Evolutionary conservation across 2,113 vertebrate species (phyloP).

Genomic region (Falcunculus frontatus): DNA sequence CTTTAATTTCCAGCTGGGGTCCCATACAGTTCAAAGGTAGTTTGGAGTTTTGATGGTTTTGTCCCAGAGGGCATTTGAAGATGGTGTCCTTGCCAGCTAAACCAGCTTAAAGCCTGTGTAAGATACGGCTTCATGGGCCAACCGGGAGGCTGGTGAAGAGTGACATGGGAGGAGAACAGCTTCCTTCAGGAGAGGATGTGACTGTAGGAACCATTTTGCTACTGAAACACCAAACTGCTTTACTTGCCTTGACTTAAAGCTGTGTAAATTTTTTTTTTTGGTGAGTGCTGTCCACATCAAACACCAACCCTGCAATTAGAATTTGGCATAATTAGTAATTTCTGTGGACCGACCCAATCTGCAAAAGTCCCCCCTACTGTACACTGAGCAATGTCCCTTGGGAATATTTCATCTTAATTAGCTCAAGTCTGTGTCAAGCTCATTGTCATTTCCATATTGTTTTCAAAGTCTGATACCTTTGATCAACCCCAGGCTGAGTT

Average conservation of each 20-base stretch:
- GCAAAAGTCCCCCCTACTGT: background rate
- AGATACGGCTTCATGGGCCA: background rate
- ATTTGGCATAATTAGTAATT: background rate
- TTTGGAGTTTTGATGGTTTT: background rate
- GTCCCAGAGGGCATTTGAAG: background rate
- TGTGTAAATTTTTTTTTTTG: background rate
- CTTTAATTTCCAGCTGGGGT: background rate
- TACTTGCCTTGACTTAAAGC: background rate
- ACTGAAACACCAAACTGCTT: background rate
- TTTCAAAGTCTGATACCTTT: background rate
- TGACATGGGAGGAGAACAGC: background rate
- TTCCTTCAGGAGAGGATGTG: background rate
- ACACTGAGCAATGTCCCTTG: background rate
- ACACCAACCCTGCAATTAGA: background rate
- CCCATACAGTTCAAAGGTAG: background rate
- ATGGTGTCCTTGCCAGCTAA: background rate
- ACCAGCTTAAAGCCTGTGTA: background rate
- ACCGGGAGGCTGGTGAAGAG: background rate
- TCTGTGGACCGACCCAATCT: background rate
- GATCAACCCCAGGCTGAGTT: background rate
- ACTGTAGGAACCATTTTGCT: background rate
- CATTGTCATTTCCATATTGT: background rate
- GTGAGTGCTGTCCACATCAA: background rate
- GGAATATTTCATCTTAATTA: background rate
- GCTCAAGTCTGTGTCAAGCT: background rate